Evolutionary conservation across 2,113 vertebrate species (phyloP), one percentile per base, ranked within the genome.

Genomic region (Peromyscus leucopus): DNA sequence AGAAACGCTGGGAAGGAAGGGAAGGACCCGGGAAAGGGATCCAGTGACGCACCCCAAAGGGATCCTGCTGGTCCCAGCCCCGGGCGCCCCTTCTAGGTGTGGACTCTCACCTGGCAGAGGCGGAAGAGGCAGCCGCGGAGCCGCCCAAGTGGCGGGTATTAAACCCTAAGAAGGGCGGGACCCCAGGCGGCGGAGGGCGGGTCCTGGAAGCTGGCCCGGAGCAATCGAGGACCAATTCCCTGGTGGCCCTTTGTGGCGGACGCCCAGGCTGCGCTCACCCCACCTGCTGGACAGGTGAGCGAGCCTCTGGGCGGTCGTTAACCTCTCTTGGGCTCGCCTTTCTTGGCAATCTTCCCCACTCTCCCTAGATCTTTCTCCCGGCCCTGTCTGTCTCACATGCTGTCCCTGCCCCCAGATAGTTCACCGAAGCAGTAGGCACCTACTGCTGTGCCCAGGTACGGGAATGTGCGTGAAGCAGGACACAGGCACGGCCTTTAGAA

Each of bases 81-180:
- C 1, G 0, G 24, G 39, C 2, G 4, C 63, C 39, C 57, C 84
- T 3, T 36, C 48, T 21, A 9, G 24, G 51, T 57, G 9, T 0
- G 1, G 63, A 93, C 72, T 69, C 96, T 97, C 86, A 98, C 98
- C 97, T 97, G 97, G 91, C 42, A 12, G 76, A 97, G 87, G 95
- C 93, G 97, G 96, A 98, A 98, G 91, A 94, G 4, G 88, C 31
- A 9, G 89, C 85, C 74, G 26, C n/a, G 4, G 91, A 28, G 39
- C 91, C 61, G 59, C 94, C 79, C 51, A 9, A 59, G 71, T 48
- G 51, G 95, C 84, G 13, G 1, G 59, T 7, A 7, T 76, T 97
- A 96, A 97, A 97, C 82, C 82, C 86, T 7, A 16, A 67, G 80
- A 33, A 63, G 74, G 96, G 92, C 55, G 46, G 84, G 74, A 80